These are phyloP conservation scores for Diglossa cyanea DNA, from an alignment of 2,797 vertebrate genomes.

Conservation along the genomic window DNA sequence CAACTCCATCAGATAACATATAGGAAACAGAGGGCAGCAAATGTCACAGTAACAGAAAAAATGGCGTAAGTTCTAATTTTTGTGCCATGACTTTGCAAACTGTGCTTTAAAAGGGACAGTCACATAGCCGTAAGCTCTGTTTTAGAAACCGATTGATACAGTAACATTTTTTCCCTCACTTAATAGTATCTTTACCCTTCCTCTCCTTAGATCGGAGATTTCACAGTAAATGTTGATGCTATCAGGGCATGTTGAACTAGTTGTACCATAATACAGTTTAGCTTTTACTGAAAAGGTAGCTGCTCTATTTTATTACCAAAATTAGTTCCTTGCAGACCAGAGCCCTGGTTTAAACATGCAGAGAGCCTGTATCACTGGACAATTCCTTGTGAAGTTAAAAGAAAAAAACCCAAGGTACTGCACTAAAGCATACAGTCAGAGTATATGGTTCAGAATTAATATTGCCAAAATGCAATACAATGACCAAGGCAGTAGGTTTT, in stretches of 20 bases:
- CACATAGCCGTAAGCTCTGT: not conserved
- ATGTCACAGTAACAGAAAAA: not conserved
- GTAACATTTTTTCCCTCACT: not conserved
- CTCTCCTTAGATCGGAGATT: not conserved
- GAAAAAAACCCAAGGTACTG: not conserved
- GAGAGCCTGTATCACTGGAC: not conserved
- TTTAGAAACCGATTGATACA: not conserved
- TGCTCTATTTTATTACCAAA: not conserved
- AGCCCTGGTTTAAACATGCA: not conserved
- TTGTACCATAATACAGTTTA: not conserved
- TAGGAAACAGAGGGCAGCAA: not conserved
- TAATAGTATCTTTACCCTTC: not conserved
- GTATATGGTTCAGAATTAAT: not conserved
- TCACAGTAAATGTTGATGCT: not conserved
- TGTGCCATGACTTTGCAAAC: not conserved
- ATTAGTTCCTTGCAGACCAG: not conserved
- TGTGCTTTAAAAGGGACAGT: not conserved
- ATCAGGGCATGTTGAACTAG: not conserved
- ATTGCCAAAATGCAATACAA: not conserved
- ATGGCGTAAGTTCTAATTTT: not conserved
- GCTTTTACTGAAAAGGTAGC: not conserved
- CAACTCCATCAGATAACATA: not conserved
- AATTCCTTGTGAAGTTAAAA: not conserved
- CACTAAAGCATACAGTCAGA: not conserved
- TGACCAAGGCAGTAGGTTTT: not conserved